phyloP scores from a whole-genome alignment of 2,113 vertebrate genomes.

The Chaetodon auriga region DNA sequence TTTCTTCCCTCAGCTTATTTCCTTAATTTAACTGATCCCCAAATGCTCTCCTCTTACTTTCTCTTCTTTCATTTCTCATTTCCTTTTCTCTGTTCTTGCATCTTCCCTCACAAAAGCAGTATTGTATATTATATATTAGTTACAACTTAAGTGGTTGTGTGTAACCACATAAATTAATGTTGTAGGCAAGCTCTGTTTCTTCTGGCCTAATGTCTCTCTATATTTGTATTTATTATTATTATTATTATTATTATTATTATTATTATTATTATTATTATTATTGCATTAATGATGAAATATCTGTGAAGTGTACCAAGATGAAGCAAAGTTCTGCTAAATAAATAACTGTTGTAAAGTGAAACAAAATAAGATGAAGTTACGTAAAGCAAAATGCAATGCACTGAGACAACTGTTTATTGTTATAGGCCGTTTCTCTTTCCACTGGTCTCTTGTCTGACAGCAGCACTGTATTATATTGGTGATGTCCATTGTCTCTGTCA shows the following conservation, averaged over 20 bases:
- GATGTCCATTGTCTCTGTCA: not conserved
- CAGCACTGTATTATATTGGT: no score
- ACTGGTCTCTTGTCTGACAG: not conserved
- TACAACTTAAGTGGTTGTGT: not conserved
- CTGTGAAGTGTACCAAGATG: no score
- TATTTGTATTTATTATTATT: no score
- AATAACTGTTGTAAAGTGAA: not conserved
- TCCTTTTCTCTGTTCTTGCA: not conserved
- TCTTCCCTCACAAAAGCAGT: not conserved
- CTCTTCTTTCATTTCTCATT: not conserved
- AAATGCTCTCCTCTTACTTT: not conserved
- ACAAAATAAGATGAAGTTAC: not conserved
- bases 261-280: no score
- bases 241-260: not conserved
- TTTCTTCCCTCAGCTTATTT: constrained; percentile 1
- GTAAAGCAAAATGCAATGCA: not conserved
- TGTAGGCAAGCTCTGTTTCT: no score
- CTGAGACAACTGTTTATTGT: not conserved
- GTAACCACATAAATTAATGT: not conserved
- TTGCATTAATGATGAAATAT: not conserved
- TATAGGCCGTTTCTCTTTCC: not conserved
- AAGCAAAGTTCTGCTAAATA: no score
- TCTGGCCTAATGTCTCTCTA: no score
- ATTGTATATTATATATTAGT: no score
- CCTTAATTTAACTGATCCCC: not conserved